phyloP scores from a whole-genome alignment of 2,113 vertebrate genomes.

The Rhinopithecus roxellana region DNA sequence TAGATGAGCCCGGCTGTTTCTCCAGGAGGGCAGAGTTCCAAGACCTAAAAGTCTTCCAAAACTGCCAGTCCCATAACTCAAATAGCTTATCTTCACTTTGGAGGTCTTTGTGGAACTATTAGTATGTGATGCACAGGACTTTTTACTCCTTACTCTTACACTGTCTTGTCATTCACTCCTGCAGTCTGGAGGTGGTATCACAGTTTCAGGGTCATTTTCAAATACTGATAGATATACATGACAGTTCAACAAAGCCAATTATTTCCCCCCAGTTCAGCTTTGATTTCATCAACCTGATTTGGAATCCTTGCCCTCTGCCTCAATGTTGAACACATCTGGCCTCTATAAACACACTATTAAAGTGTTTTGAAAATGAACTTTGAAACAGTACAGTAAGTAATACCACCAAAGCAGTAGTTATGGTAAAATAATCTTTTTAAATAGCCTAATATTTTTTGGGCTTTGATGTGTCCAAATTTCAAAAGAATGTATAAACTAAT shows the following conservation, averaged over 20 bases:
- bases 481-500: slow-evolving; percentile 61
- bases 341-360: slow-evolving; percentile 39
- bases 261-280: background rate
- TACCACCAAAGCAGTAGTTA: slow-evolving; percentile 30
- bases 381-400: slow-evolving; percentile 33
- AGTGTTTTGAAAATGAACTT: slow-evolving; percentile 52
- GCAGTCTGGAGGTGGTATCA: background rate
- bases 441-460: slow-evolving; percentile 15
- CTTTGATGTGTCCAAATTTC: slow-evolving; percentile 60
- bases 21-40: background rate
- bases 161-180: background rate
- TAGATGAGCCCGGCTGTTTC: background rate
- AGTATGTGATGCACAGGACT: background rate
- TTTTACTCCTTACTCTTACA: background rate
- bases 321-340: background rate
- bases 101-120: background rate
- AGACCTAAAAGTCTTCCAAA: background rate
- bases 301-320: slow-evolving; percentile 24
- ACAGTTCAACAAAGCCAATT: background rate
- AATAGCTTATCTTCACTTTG: background rate
- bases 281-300: slow-evolving; percentile 42
- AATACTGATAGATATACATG: background rate
- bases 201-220: background rate
- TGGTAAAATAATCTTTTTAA: slow-evolving; percentile 42
- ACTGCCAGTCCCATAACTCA: background rate